phyloP scores from a whole-genome alignment of 2,888 invertebrate genomes.

The Eremobia ochroleuca region DNA sequence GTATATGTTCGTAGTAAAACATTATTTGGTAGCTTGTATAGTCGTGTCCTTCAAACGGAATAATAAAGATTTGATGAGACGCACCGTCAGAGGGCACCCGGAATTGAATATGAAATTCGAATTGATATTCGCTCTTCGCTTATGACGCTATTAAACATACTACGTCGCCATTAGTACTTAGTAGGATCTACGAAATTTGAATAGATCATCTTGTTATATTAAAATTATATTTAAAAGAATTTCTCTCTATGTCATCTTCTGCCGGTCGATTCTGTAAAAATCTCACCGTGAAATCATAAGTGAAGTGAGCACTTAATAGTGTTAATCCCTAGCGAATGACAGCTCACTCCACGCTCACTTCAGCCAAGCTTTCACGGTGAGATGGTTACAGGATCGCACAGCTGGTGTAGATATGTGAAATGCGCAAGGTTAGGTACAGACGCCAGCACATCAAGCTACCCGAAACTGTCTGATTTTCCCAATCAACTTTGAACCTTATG shows the following conservation, averaged over 20 bases:
- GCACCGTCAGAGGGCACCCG: slow-evolving; percentile 40
- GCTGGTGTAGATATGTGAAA: background rate
- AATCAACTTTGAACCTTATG: too few relatives aligned
- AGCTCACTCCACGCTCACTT: too few relatives aligned
- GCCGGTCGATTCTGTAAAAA: too few relatives aligned
- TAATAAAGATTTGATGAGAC: background rate
- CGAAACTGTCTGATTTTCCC: too few relatives aligned
- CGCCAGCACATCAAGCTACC: too few relatives aligned
- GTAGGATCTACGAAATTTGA: background rate
- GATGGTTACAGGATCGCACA: too few relatives aligned
- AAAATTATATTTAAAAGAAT: background rate
- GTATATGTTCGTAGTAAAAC: background rate
- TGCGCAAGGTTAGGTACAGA: background rate
- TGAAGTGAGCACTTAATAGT: too few relatives aligned
- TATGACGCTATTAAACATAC: background rate
- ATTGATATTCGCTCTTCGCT: slow-evolving; percentile 21
- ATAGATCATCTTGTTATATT: background rate
- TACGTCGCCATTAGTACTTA: background rate
- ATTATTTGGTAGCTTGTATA: background rate
- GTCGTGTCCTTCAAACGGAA: slow-evolving; percentile 9
- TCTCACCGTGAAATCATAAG: too few relatives aligned
- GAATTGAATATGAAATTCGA: slow-evolving; percentile 46
- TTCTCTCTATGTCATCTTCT: background rate
- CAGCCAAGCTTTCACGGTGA: too few relatives aligned
- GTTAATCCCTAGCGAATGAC: too few relatives aligned